Base-by-base conservation (phyloP, 2,113 vertebrate genomes). In the Megaptera novaeangliae region DNA sequence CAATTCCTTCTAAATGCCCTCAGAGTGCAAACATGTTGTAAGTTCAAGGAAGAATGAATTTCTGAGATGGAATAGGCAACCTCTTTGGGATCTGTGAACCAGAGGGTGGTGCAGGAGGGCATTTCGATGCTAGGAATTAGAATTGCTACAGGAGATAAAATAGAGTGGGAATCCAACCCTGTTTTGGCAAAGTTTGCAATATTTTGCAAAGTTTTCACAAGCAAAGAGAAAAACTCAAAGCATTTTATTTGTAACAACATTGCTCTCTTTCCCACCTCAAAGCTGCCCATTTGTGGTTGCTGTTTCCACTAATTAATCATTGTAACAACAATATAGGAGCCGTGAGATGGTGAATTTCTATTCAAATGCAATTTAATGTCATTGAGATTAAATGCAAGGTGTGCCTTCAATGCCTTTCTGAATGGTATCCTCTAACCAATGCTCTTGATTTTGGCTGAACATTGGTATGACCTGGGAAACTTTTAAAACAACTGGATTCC, bases 11-110 rank as follows among this genome's bases (percentile, higher is more conserved):
- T 80, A 78, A 89, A 91, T 78, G 93, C 93, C 93, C 89, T 78
- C 68, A 39, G 95, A 92, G 72, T 78, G 7, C 46, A 88, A 93
- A 86, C 46, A 77, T 57, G 59, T 41, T 96, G 31, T 86, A 93
- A 95, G 92, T 91, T 93, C 95, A 93, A 91, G 93, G 75, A 93
- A 97, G 95, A 93, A 93, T 44, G 75, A 83, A 74, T 95, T 85
- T 97, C 91, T 86, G 71, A 96, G 72, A 96, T 61, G 63, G 66
- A 94, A 86, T 68, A 49, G 2, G 0, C 64, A 85, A 66, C 36
- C 41, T 91, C 93, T 88, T 72, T 83, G 95, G 91, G 78, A 95
- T 91, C 91, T 83, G 2, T 8, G 82, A 97, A 95, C n/a, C 85
- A 91, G 96, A 77, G 80, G 59, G 46, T 39, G 66, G 61, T 61